Conservation (phyloP, 2,797 vertebrate genomes). For the Champsocephalus esox region DNA sequence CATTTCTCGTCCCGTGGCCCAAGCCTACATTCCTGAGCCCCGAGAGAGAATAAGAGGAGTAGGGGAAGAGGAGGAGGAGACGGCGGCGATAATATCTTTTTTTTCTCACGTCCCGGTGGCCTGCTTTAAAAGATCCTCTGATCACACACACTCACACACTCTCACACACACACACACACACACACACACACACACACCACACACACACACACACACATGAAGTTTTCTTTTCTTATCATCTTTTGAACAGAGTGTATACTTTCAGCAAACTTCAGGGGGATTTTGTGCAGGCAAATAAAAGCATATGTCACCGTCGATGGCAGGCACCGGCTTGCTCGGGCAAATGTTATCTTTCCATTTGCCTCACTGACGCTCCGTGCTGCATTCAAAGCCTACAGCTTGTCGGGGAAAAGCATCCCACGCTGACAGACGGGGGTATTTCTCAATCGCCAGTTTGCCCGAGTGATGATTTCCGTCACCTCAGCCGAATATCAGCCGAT, state of each 20-base stretch:
- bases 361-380: constrained; percentile 22
- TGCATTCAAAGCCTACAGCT: constrained; percentile 39
- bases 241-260: constrained; percentile 27
- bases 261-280: constrained; percentile 34
- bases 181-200: too few species aligned
- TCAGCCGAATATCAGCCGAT: constrained; percentile 8
- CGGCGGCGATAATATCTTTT: constrained; percentile 26
- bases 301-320: constrained; percentile 13
- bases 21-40: constrained; percentile 31
- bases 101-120: constrained; percentile 42
- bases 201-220: neutral
- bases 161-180: constrained; percentile 2
- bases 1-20: constrained; percentile 48
- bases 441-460: constrained; percentile 29
- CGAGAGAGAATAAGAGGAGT: constrained; percentile 45
- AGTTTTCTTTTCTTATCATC: constrained; percentile 31
- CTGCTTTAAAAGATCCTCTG: constrained; percentile 50
- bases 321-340: constrained; percentile 9
- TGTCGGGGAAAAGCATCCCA: constrained; percentile 31
- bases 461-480: constrained; percentile 9
- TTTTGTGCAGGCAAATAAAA: constrained; percentile 28
- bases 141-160: constrained; percentile 20
- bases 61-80: constrained; percentile 30
- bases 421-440: constrained; percentile 37
- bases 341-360: constrained; percentile 36